A percentile compares a stretch with the other conserved stretches of the same genome.
Evolutionary conservation across 2,113 vertebrate genomes (phyloP).

Genomic region (Malurus cyaneus): DNA sequence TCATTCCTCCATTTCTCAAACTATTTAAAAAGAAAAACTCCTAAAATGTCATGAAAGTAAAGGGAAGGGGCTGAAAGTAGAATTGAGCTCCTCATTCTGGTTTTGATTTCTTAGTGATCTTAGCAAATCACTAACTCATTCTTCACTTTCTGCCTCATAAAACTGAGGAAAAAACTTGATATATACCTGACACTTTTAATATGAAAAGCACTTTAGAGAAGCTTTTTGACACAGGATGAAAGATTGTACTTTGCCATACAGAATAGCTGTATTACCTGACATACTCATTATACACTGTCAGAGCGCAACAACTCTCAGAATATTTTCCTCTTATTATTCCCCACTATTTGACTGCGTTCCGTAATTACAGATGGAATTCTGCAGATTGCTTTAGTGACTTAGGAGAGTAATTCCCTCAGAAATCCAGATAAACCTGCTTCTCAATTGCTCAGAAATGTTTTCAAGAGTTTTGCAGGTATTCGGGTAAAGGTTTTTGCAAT

Average conservation of each 20-base stretch:
- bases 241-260: slow-evolving; percentile 41
- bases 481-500: background rate
- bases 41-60: background rate
- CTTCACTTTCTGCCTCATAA: slow-evolving; percentile 53
- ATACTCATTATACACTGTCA: slow-evolving; percentile 40
- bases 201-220: slow-evolving; percentile 62
- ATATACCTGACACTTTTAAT: slow-evolving; percentile 52
- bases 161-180: slow-evolving; percentile 34
- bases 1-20: slow-evolving; percentile 17
- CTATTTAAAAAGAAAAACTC: slow-evolving; percentile 31
- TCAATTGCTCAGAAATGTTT: background rate
- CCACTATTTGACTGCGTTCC: background rate
- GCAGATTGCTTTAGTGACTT: background rate
- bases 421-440: background rate
- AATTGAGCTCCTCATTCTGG: background rate
- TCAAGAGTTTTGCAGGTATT: background rate
- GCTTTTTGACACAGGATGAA: slow-evolving; percentile 54
- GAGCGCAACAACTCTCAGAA: slow-evolving; percentile 48
- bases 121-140: slow-evolving; percentile 61
- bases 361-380: slow-evolving; percentile 37
- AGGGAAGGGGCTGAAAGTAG: slow-evolving; percentile 16
- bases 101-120: slow-evolving; percentile 56
- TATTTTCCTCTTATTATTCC: slow-evolving; percentile 44
- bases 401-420: background rate
- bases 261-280: slow-evolving; percentile 48